Percentiles rank a stretch among this genome's conserved stretches.
phyloP scores from a whole-genome alignment of 2,888 invertebrate species.

The Azorinus chamasolen region DNA sequence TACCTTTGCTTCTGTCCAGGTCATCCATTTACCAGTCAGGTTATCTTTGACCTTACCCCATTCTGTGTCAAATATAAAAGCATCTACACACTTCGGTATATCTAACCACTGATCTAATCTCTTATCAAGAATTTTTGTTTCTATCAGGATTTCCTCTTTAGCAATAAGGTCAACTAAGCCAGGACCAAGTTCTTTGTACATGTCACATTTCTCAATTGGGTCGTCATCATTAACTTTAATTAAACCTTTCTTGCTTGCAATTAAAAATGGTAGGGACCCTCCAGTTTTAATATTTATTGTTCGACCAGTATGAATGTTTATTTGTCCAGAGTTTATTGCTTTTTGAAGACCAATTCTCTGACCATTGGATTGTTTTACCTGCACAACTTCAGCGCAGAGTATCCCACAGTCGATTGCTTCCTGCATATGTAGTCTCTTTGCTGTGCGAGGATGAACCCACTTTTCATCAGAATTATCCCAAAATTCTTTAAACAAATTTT shows the following conservation, averaged over 20 bases:
- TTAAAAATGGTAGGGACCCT: constrained; percentile 87
- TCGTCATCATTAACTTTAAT: constrained; percentile 65
- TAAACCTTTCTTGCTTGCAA: constrained; percentile 74
- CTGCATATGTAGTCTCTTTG: constrained; percentile 72
- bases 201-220: constrained; percentile 63
- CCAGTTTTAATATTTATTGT: constrained; percentile 85
- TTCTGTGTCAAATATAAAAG: constrained; percentile 82
- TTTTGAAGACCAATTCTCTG: constrained; percentile 74
- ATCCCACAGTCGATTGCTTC: constrained; percentile 78
- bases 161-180: constrained; percentile 69
- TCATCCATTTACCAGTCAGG: constrained; percentile 75
- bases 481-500: constrained; percentile 69
- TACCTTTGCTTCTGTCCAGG: constrained; percentile 75
- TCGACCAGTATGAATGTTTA: constrained; percentile 91
- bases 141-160: constrained; percentile 57
- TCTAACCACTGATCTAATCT: constrained; percentile 65
- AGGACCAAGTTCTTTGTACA: constrained; percentile 69
- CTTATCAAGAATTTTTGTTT: constrained; percentile 67
- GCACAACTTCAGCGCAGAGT: constrained; percentile 69
- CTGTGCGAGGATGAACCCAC: constrained; percentile 74
- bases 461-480: constrained; percentile 71
- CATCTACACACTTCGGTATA: constrained; percentile 70
- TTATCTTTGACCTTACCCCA: constrained; percentile 88
- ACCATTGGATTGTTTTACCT: constrained; percentile 64
- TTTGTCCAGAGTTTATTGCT: constrained; percentile 86